Evolutionary conservation across 2,888 invertebrate genomes (phyloP), one percentile per base, ranked within the genome.

Genomic region (Anaspis maculata): DNA sequence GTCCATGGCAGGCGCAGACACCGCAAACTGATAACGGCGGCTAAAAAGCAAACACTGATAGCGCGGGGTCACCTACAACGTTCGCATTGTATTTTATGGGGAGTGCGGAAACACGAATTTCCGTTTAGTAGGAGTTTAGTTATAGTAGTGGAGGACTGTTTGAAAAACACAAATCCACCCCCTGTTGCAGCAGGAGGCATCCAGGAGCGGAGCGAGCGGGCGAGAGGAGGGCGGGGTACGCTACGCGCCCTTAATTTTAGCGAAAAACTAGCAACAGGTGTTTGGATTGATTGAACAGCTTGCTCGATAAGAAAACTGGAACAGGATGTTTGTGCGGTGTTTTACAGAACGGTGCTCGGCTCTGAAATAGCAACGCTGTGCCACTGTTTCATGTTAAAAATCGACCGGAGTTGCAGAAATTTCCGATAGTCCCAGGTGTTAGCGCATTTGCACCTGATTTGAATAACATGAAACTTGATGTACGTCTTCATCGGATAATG

Each of bases 1-100:
- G 55, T 57, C 56, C 54, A 45, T 48, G 46, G 44, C 54, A 54
- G 53, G 50, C 53, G 40, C 36, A 37, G 46, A 41, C 24, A 52
- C 50, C 53, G 40, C 36, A 37, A 45, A 41, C 24, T 44, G 54
- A 56, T 54, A 56, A 52, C 48, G 45, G n/a, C n/a, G 6, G 42
- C 49, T 46, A 51, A 56, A 54, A 57, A 47, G 54, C 51, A 56
- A 54, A 55, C 42, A 54, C 39, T 49, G 54, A 56, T 56, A 55
- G 47, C 36, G 41, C 39, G 39, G 49, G 56, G 56, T 56, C 56
- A 55, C 52, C 56, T 51, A 51, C 37, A 40, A 19, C n/a, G 25
- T 5, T 11, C 6, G 25, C 13, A n/a, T n/a, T n/a, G n/a, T n/a
- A n/a, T n/a, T n/a, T n/a, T n/a, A n/a, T n/a, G n/a, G n/a, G n/a